Conservation (phyloP, 1,140 invertebrate species). For the Caerostris darwini region DNA sequence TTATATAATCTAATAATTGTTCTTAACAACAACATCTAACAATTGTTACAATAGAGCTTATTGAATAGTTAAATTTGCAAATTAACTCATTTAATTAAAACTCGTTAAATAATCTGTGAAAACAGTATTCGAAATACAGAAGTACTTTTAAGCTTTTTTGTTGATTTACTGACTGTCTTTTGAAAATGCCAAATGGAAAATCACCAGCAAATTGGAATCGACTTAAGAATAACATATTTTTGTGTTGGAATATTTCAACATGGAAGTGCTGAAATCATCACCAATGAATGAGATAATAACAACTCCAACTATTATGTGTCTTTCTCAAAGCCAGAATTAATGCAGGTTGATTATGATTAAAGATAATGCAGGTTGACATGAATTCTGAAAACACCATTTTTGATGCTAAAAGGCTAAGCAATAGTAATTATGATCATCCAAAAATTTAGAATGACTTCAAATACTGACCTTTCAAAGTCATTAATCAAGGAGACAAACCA, state of each 20-base stretch:
- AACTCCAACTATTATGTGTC: conserved; percentile 94
- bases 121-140: too few relatives aligned
- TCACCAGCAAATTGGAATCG: conserved; percentile 82
- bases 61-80: too few relatives aligned
- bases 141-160: too few relatives aligned
- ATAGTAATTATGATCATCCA: conserved; percentile 93
- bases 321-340: conserved; percentile 97
- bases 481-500: conserved; percentile 5
- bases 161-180: background rate
- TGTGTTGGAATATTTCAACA: conserved; percentile 85
- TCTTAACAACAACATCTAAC: too few relatives aligned
- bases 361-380: conserved; percentile 90
- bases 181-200: conserved; percentile 39
- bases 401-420: conserved; percentile 83
- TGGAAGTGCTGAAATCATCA: conserved; percentile 94
- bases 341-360: conserved; percentile 94
- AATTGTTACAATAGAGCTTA: too few relatives aligned
- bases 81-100: too few relatives aligned
- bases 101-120: too few relatives aligned
- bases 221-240: conserved; percentile 84
- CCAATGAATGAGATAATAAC: conserved; percentile 95
- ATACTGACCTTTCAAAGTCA: conserved; percentile 97
- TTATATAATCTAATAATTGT: too few relatives aligned
- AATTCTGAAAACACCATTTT: conserved; percentile 83
- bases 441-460: conserved; percentile 97